phyloP scores from a whole-genome alignment of 2,113 vertebrate genomes.

The Phrynosoma blainvillii region DNA sequence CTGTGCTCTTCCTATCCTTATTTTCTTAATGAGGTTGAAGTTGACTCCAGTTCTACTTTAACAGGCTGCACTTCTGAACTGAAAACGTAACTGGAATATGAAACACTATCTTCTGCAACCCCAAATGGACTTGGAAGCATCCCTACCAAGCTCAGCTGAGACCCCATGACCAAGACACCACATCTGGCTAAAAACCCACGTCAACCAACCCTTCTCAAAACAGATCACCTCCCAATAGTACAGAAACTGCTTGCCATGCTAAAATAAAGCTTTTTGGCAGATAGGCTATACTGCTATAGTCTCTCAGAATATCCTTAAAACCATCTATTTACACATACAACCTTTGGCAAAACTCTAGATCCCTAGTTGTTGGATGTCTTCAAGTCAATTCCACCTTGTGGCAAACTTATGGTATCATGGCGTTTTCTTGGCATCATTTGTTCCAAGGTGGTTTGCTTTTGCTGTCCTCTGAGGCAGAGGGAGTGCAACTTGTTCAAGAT shows the following conservation, averaged over 20 bases:
- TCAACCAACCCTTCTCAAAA: background rate
- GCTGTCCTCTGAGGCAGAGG: too few relatives aligned
- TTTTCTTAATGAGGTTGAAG: slow-evolving; percentile 1
- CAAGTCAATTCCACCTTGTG: too few relatives aligned
- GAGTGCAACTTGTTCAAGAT: too few relatives aligned
- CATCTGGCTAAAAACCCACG: background rate
- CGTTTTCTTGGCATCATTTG: too few relatives aligned
- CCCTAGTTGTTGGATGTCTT: too few relatives aligned
- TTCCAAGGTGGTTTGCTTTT: too few relatives aligned
- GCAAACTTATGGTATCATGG: too few relatives aligned
- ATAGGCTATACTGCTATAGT: background rate
- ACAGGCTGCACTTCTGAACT: background rate
- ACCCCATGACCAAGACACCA: background rate
- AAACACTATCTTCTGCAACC: background rate
- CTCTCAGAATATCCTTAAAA: background rate
- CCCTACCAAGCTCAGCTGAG: background rate
- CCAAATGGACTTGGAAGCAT: background rate
- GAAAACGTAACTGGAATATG: background rate
- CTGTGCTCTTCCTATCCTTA: background rate
- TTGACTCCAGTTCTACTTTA: background rate
- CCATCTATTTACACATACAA: background rate
- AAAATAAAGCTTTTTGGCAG: background rate
- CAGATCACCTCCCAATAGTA: too few relatives aligned
- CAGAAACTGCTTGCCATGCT: background rate
- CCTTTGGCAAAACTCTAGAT: background rate